Evolutionary conservation across 2,113 vertebrate genomes (phyloP).

Genomic region (Prinia subflava): DNA sequence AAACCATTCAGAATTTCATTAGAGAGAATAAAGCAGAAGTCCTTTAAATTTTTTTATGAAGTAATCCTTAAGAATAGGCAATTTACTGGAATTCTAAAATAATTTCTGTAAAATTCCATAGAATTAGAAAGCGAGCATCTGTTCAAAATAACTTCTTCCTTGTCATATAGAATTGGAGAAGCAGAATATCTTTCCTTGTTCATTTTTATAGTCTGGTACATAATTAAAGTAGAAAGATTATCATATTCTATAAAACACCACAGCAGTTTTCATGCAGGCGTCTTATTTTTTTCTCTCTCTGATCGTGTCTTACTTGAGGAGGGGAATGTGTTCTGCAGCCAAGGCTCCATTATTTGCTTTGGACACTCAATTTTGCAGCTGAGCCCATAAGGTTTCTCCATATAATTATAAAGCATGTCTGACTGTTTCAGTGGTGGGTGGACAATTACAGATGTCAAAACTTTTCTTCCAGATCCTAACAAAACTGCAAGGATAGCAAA

Average conservation of each 20-base stretch:
- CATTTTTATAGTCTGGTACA: background rate
- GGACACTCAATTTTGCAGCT: conserved; percentile 24
- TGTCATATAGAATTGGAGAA: background rate
- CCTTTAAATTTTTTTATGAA: background rate
- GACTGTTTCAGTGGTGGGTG: conserved; percentile 12
- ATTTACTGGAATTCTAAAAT: background rate
- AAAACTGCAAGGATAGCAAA: conserved; percentile 15
- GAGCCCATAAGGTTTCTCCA: conserved; percentile 40
- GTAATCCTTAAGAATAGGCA: background rate
- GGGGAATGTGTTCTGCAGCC: background rate
- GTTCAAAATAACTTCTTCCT: background rate
- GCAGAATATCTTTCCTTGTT: background rate
- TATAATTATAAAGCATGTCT: conserved; percentile 26
- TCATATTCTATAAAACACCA: background rate
- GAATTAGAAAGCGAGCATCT: background rate
- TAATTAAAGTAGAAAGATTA: background rate
- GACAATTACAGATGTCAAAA: conserved; percentile 60
- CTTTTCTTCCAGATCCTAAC: conserved; percentile 40
- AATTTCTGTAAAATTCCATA: background rate
- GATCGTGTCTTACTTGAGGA: background rate
- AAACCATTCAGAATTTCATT: background rate
- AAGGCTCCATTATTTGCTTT: conserved; percentile 46
- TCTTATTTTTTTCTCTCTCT: conserved; percentile 9
- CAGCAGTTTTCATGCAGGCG: background rate
- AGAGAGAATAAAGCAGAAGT: background rate